Percentiles rank a stretch among this genome's conserved stretches.
Evolutionary conservation across 2,888 invertebrate species (phyloP).

Genomic region (Trachelus stipa): DNA sequence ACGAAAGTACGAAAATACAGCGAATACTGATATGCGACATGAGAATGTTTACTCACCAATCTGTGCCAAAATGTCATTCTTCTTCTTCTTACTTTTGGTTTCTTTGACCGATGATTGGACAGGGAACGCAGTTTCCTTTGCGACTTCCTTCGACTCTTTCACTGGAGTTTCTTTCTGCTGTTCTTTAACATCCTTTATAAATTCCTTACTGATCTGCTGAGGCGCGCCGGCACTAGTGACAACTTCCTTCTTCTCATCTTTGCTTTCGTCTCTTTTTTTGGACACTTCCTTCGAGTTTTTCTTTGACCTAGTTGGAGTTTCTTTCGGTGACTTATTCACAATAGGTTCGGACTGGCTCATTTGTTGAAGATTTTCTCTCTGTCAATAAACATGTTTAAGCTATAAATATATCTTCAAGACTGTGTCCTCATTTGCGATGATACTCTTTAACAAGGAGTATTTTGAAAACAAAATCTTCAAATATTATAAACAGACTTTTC

Average conservation of each 20-base stretch:
- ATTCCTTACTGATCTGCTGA: conserved; percentile 11
- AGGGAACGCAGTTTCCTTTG: conserved; percentile 37
- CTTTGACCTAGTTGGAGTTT: conserved; percentile 59
- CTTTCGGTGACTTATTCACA: conserved; percentile 59
- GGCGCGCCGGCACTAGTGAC: conserved; percentile 22
- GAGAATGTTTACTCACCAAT: conserved; percentile 65
- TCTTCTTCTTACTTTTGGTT: conserved; percentile 71
- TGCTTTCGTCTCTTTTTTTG: conserved; percentile 51
- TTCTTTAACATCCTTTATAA: conserved; percentile 43
- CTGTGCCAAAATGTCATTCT: conserved; percentile 71
- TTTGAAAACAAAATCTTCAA: background rate
- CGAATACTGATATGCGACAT: background rate
- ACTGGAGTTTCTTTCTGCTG: conserved; percentile 48
- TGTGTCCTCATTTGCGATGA: background rate
- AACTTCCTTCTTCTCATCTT: conserved; percentile 49
- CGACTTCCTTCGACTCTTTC: conserved; percentile 44
- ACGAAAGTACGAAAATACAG: background rate
- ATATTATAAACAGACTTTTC: background rate
- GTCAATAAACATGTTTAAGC: conserved; percentile 15
- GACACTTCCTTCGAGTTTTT: conserved; percentile 51
- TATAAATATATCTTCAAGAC: background rate
- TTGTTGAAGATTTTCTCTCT: conserved; percentile 58
- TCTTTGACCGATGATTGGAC: conserved; percentile 50
- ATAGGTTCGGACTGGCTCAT: conserved; percentile 45
- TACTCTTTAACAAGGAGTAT: background rate